phyloP scores from a whole-genome alignment of 2,888 invertebrate genomes.

The Perdita meconis region DNA sequence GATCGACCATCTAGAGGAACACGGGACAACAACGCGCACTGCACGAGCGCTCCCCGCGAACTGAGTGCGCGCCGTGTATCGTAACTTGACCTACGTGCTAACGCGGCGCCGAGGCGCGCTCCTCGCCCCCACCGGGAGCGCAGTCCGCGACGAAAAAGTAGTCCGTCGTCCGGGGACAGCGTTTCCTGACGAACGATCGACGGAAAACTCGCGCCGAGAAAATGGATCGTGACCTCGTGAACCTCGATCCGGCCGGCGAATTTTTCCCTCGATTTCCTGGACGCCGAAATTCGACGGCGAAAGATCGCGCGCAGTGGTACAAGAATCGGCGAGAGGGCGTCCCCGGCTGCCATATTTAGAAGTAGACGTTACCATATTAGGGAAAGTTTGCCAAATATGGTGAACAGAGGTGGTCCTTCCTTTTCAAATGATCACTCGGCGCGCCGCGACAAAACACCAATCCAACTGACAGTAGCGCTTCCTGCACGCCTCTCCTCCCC shows the following conservation, averaged over 20 bases:
- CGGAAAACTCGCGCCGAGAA: conserved; percentile 36
- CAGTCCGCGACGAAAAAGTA: conserved; percentile 73
- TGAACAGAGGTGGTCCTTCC: conserved; percentile 90
- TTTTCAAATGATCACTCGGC: conserved; percentile 82
- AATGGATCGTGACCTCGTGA: conserved; percentile 19
- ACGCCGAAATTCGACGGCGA: conserved; percentile 41
- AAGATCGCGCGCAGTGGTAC: conserved; percentile 70
- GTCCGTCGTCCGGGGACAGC: conserved; percentile 58
- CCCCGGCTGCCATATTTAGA: conserved; percentile 93
- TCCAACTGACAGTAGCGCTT: conserved; percentile 82
- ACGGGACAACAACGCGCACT: conserved; percentile 77
- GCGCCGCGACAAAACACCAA: conserved; percentile 82
- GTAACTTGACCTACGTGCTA: conserved; percentile 85
- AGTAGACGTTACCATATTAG: conserved; percentile 92
- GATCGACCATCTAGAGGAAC: conserved; percentile 78
- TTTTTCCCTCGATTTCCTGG: not conserved
- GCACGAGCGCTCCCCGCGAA: conserved; percentile 81
- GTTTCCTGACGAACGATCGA: conserved; percentile 13
- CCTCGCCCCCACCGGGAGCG: conserved; percentile 70
- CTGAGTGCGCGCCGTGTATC: conserved; percentile 79
- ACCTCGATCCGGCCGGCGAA: not conserved
- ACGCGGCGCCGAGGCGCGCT: conserved; percentile 77
- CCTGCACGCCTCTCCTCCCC: conserved; percentile 81
- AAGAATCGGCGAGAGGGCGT: conserved; percentile 87
- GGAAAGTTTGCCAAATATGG: conserved; percentile 92